Evolutionary conservation across 2,113 vertebrate species (phyloP), one percentile per base, ranked within the genome.

Genomic region (Amblyopsis rosae): DNA sequence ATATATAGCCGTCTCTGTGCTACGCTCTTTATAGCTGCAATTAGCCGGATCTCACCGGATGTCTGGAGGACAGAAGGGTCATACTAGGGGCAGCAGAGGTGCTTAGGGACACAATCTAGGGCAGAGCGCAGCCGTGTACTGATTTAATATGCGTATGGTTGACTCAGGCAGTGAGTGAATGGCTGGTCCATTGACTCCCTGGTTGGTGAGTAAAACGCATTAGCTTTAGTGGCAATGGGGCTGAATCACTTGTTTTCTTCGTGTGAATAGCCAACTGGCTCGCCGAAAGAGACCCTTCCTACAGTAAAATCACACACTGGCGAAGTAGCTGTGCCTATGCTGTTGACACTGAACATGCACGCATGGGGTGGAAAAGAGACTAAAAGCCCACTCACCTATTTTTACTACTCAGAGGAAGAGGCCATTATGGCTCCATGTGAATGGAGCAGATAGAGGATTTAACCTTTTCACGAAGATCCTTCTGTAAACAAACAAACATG

Each of bases 1-100:
- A 86, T 88, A 86, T 85, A 84, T 76, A 86, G 82, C 77, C 82
- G 88, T 91, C 78, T 85, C 71, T 77, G 64, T 32, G 35, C 82
- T 91, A 91, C 89, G 88, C 88, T 81, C 60, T 88, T 89, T 88
- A 91, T 91, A 88, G 17, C 74, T n/a, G 82, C 84, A 91, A 91
- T 91, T 91, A 91, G 88, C 84, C 3, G 81, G 57, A 72, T 86
- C 82, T 81, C 86, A 87, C 70, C 72, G 82, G 81, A 82, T 68
- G 68, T 82, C 78, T 62, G 50, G 65, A 80, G 82, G 72, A 88
- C 82, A 78, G 79, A 79, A 71, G 67, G 75, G 86, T 76, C 83
- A 88, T 82, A 77, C 59, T 71, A 75, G 51, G 80, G 70, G 76
- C 73, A 46, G 74, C 60, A 72, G 77, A 87, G 88, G 84, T 89